Base-by-base conservation (phyloP, 1,140 invertebrate species). In the Drosophila truncata region DNA sequence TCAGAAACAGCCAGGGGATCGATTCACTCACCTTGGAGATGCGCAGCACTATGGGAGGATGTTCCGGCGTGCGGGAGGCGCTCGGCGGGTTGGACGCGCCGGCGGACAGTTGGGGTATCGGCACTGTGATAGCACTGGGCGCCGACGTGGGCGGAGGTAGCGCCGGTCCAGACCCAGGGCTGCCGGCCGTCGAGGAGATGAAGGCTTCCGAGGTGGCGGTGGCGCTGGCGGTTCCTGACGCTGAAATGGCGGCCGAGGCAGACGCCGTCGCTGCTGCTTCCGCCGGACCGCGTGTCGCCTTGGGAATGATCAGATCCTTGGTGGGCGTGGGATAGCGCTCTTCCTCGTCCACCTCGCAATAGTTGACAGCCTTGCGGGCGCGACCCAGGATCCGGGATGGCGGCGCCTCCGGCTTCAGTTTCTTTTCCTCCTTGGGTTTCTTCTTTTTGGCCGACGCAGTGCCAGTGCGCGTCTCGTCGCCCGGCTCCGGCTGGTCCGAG, bases 31-130 rank as follows among this genome's bases (percentile, higher is more conserved):
- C 92, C 92, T 95, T 95, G 41, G 94, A 95, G 93, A 95, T 95
- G 82, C 94, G 93, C 10, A 95, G 81, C 47, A 95, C 94, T 77
- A 95, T 95, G 41, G 94, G 94, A 64, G 94, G 94, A 90, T 93
- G 92, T 37, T 92, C 91, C 16, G 91, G 88, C 37, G 92, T 92
- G 33, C 92, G 91, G n/a, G 86, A 85, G 5, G 92, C 80, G 57
- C 81, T 74, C 11, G 85, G 62, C 14, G 71, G 47, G 33, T 63
- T 74, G n/a, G 84, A 62, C 29, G 85, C 61, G 47, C 66, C 64
- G 37, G 80, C 61, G 27, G 73, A 63, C 18, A 69, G 57, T 18
- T 64, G 61, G 93, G 94, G 94, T 10, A 94, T 93, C 59, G 94
- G 93, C 14, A 73, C 49, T 11, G 69, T 54, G 31, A 47, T 20